Base-by-base conservation (phyloP, 2,888 invertebrate genomes). In the Ochropleura leucogaster region DNA sequence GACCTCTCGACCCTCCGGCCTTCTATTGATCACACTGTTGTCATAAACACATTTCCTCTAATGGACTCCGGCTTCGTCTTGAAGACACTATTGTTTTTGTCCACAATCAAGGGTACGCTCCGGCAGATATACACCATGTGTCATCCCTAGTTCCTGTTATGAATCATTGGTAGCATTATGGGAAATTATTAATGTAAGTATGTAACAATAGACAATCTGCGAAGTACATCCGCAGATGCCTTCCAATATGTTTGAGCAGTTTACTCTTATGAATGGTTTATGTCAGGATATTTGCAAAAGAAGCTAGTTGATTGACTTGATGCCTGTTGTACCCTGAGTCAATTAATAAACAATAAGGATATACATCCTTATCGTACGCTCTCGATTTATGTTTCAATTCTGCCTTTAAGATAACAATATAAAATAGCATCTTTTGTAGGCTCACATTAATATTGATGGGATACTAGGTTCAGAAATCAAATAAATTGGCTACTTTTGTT, bases 11-110 rank as follows among this genome's bases (percentile, higher is more conserved):
- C 91, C 92, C 90, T 87, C 87, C 87, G 90, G 88, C 87, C 82
- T 85, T 89, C 93, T 94, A 94, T 95, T 94, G 95, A 95, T 94
- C 93, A 93, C 90, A 90, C 92, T 94, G 93, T 92, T 94, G 95
- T 95, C 95, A 94, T 93, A 91, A 91, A 91, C 93, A 94, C 93
- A 93, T 94, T 94, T 91, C 89, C 92, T 90, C 92, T 95, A 95
- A 95, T 95, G 95, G 94, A 93, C 93, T 92, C 89, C 85, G 88
- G 88, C 88, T 87, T 90, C 85, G 87, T 93, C 92, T 91, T 90
- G 78, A 87, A 91, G 91, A 90, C 87, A 88, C 92, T 91, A 92
- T 94, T 95, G 94, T 95, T 94, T 94, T 94, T 94, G 92, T 88
- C 88, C 88, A 89, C 89, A 91, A 92, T 92, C 91, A 92, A 90